phyloP scores from a whole-genome alignment of 2,113 vertebrate species.

The Rhinolophus sinicus region DNA sequence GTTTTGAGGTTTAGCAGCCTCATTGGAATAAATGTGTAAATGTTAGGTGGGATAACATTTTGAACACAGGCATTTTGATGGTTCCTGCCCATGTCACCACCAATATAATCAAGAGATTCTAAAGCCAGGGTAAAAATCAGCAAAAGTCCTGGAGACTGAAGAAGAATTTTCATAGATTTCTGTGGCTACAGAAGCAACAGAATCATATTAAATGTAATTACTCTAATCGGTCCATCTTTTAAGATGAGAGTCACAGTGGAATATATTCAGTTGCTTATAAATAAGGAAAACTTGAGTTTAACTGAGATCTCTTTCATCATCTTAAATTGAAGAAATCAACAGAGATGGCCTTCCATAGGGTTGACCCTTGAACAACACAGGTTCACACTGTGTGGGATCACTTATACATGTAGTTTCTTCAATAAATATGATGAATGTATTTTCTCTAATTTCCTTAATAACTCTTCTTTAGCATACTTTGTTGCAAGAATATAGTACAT shows the following conservation, averaged over 20 bases:
- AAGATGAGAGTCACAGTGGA: not conserved
- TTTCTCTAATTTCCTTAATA: not conserved
- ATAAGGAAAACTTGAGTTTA: not conserved
- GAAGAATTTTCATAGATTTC: not conserved
- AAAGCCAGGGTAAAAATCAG: not conserved
- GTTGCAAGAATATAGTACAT: not conserved
- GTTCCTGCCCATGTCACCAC: not conserved
- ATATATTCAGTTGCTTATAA: not conserved
- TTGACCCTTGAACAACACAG: not conserved
- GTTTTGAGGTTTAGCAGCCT: not conserved
- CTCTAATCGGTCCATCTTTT: not conserved
- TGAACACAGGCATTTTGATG: not conserved
- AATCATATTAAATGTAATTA: not conserved
- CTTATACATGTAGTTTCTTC: not conserved
- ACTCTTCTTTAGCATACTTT: not conserved
- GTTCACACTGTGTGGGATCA: not conserved
- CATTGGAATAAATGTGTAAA: not conserved
- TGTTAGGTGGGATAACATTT: not conserved
- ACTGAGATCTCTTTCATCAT: not conserved
- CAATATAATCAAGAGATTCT: not conserved
- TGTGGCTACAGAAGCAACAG: not conserved
- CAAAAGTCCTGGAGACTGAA: not conserved
- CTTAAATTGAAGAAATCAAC: not conserved
- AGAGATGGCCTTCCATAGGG: not conserved
- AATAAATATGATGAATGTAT: not conserved